phyloP scores from a whole-genome alignment of 2,113 vertebrate species.

The Tachycineta bicolor region DNA sequence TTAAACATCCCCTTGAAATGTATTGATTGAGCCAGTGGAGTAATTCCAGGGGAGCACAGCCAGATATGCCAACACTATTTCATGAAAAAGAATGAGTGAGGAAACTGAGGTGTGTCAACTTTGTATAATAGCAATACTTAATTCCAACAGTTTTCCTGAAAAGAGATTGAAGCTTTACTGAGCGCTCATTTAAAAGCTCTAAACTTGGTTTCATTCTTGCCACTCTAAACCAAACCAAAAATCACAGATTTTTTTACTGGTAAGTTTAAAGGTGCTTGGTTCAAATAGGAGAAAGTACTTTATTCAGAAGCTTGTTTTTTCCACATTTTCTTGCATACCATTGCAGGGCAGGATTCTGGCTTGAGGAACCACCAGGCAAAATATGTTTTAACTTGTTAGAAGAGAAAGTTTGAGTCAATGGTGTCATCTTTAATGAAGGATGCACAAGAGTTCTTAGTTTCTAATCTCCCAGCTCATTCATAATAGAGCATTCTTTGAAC shows the following conservation, averaged over 20 bases:
- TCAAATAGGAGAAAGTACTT: not conserved
- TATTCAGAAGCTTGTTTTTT: not conserved
- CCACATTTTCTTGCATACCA: not conserved
- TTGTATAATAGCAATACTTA: not conserved
- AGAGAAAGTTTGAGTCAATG: not conserved
- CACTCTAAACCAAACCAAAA: not conserved
- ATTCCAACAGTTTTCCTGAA: not conserved
- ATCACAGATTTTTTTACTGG: not conserved
- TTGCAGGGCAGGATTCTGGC: not conserved
- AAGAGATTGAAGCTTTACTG: fast-evolving
- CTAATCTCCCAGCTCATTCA: conserved; percentile 26
- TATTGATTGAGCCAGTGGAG: not conserved
- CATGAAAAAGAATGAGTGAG: not conserved
- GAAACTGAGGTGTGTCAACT: not conserved
- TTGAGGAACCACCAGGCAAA: not conserved
- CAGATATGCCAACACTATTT: too few relatives aligned
- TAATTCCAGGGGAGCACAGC: not conserved
- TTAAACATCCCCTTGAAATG: not conserved
- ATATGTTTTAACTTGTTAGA: not conserved
- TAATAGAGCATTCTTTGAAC: not conserved
- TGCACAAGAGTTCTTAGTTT: not conserved
- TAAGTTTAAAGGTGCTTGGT: not conserved
- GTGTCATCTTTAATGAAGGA: not conserved
- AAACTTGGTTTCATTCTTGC: not conserved
- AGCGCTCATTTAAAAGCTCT: not conserved